These are phyloP conservation scores for Tuberolachnus salignus DNA, from an alignment of 2,888 invertebrate genomes.

Conservation along the genomic window DNA sequence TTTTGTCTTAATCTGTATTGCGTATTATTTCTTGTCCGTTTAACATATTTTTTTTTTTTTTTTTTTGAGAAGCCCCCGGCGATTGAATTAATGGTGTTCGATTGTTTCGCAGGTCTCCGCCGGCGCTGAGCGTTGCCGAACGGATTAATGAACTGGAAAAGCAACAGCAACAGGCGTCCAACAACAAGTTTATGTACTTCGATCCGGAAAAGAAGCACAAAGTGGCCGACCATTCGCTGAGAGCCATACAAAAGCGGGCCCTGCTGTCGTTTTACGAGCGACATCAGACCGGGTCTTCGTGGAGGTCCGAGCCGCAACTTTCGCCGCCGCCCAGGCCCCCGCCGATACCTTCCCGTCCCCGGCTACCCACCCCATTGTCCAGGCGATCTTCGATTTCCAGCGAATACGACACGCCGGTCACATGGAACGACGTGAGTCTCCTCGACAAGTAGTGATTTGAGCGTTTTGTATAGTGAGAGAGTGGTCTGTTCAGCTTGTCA, in stretches of 20 bases:
- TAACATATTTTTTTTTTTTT: too few species aligned
- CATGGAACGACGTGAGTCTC: constrained; percentile 58
- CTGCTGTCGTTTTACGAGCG: constrained; percentile 80
- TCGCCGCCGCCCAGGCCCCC: constrained; percentile 61
- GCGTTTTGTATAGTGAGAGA: too few species aligned
- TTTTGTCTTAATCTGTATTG: too few species aligned
- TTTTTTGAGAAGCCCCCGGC: too few species aligned
- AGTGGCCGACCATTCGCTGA: constrained; percentile 67
- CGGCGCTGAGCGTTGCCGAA: constrained; percentile 70
- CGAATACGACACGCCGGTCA: constrained; percentile 67
- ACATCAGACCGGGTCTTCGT: constrained; percentile 66
- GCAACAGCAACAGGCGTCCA: constrained; percentile 63
- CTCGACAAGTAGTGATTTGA: too few species aligned
- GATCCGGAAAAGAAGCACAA: constrained; percentile 69
- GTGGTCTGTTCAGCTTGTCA: too few species aligned
- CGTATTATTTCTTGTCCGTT: too few species aligned
- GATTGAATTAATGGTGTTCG: too few species aligned
- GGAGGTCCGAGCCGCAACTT: constrained; percentile 69
- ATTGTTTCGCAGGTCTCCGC: constrained; percentile 63
- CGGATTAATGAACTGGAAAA: constrained; percentile 72
- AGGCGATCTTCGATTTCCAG: constrained; percentile 73
- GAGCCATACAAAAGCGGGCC: constrained; percentile 83
- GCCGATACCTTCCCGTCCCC: constrained; percentile 59
- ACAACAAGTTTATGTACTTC: constrained; percentile 71
- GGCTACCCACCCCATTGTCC: constrained; percentile 61